A percentile compares a stretch with the other conserved stretches of the same genome.
Evolutionary conservation across 2,888 invertebrate genomes (phyloP).

Genomic region (Antheraea assamensis): DNA sequence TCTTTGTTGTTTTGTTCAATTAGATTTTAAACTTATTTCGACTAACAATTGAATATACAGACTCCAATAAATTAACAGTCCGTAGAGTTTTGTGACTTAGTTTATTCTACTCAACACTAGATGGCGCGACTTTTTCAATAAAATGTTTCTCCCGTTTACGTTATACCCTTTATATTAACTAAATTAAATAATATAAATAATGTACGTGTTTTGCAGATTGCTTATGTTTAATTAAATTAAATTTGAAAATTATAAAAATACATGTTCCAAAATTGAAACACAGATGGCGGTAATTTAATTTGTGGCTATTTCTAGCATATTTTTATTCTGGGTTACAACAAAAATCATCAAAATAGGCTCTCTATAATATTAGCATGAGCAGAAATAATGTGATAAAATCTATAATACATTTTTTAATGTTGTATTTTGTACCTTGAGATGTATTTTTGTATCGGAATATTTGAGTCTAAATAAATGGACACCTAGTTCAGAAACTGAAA

Average conservation of each 20-base stretch:
- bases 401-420: neutral
- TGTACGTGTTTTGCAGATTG: neutral
- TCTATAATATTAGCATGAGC: neutral
- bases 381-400: neutral
- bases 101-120: conserved; percentile 51
- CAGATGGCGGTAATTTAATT: conserved; percentile 35
- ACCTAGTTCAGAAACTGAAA: neutral
- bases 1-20: too few relatives aligned
- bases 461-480: neutral
- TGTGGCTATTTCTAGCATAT: neutral
- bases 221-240: neutral
- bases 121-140: conserved; percentile 45
- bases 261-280: conserved; percentile 18
- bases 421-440: neutral
- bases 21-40: too few relatives aligned
- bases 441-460: neutral
- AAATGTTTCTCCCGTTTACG: conserved; percentile 25
- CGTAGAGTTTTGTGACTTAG: neutral
- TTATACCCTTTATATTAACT: neutral
- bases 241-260: neutral
- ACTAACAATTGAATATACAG: too few relatives aligned
- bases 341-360: neutral
- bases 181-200: neutral
- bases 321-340: neutral
- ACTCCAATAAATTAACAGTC: too few relatives aligned